Conservation (phyloP, 2,888 invertebrate genomes). For the Leptarthrus brevirostris region DNA sequence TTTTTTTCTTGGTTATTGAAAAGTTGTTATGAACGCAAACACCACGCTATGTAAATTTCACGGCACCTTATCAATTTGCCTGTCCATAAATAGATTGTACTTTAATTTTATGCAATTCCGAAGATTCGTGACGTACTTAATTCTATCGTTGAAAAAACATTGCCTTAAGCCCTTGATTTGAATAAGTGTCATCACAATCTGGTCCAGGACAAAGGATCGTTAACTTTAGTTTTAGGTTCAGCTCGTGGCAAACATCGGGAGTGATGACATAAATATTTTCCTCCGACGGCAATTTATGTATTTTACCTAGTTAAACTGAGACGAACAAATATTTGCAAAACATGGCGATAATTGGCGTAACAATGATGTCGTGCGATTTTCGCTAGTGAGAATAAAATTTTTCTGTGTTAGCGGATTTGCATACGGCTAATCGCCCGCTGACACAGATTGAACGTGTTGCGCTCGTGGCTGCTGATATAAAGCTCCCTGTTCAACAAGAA, state of each 20-base stretch:
- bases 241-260: too few species aligned
- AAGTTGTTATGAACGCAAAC: neutral
- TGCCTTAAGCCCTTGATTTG: neutral
- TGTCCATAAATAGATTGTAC: neutral
- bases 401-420: neutral
- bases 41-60: neutral
- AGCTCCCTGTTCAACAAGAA: constrained; percentile 20
- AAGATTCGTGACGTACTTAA: too few species aligned
- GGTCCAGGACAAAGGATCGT: too few species aligned
- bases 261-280: too few species aligned
- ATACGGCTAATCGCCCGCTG: constrained; percentile 20
- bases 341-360: constrained; percentile 6
- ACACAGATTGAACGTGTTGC: constrained; percentile 22
- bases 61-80: constrained; percentile 28
- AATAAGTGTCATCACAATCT: too few species aligned
- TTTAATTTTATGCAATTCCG: too few species aligned
- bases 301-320: neutral
- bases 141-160: too few species aligned
- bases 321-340: constrained; percentile 15
- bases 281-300: too few species aligned
- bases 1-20: neutral
- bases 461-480: constrained; percentile 12
- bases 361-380: constrained; percentile 14
- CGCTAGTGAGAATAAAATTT: neutral
- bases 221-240: too few species aligned